These are phyloP conservation scores for Idris sp. DNA, from an alignment of 1,140 invertebrate genomes.

Conservation along the genomic window DNA sequence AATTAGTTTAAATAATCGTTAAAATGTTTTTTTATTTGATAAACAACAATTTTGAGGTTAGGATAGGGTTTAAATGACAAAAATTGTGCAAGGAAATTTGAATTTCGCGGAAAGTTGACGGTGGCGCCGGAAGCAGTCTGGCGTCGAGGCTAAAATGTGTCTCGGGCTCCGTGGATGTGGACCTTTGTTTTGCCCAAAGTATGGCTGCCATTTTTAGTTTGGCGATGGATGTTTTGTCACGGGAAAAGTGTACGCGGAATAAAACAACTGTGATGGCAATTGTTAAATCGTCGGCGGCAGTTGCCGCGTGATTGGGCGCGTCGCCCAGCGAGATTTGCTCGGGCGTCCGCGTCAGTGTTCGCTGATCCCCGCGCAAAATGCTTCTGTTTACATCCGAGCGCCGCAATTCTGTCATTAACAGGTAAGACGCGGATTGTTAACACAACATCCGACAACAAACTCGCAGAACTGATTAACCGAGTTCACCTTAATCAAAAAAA, in stretches of 20 bases:
- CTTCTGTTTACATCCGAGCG: conserved; percentile 77
- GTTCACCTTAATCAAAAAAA: too few species aligned
- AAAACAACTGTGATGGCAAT: conserved; percentile 30
- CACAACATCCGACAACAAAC: too few species aligned
- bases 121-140: conserved; percentile 70
- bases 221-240: conserved; percentile 69
- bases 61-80: background rate
- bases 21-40: too few species aligned
- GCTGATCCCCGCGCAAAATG: conserved; percentile 68
- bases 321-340: conserved; percentile 13
- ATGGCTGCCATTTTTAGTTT: conserved; percentile 79
- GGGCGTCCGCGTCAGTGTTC: background rate
- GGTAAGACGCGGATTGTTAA: conserved; percentile 75
- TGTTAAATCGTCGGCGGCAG: conserved; percentile 4
- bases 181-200: conserved; percentile 78
- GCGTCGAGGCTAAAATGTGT: conserved; percentile 72
- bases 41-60: background rate
- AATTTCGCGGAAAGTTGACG: conserved; percentile 55
- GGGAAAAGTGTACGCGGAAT: conserved; percentile 30
- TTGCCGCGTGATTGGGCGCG: conserved; percentile 17
- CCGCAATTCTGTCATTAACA: conserved; percentile 76
- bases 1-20: too few species aligned
- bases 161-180: conserved; percentile 76
- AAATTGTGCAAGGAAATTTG: conserved; percentile 16
- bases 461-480: too few species aligned